phyloP scores from a whole-genome alignment of 2,888 invertebrate species.

The Sarcophaga carnaria region DNA sequence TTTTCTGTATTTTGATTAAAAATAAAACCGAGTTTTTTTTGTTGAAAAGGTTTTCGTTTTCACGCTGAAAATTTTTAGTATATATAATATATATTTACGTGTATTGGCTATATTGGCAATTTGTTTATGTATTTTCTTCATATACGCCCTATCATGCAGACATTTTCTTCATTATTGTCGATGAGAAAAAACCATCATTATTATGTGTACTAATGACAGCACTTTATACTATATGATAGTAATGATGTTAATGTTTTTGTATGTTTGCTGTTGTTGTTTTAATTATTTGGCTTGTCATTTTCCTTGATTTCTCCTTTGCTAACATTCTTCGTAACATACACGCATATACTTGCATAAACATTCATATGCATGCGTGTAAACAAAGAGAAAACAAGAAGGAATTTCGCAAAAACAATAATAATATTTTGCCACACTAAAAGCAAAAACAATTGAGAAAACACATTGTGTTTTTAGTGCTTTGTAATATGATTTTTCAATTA shows the following conservation, averaged over 20 bases:
- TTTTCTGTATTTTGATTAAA: background rate
- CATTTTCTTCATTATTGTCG: slow-evolving; percentile 29
- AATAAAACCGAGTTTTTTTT: too few relatives aligned
- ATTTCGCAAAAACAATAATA: background rate
- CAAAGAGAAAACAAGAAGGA: background rate
- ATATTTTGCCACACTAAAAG: background rate
- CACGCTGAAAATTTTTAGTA: background rate
- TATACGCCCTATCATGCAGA: slow-evolving; percentile 66
- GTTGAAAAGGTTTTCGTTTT: background rate
- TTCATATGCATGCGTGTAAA: background rate
- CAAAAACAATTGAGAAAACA: background rate
- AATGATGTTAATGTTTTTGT: slow-evolving; percentile 18
- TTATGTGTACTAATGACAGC: background rate
- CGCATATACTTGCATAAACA: background rate
- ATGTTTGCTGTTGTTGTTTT: slow-evolving; percentile 19
- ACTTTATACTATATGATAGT: background rate
- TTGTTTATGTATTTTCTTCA: background rate
- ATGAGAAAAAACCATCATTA: background rate
- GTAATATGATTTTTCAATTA: background rate
- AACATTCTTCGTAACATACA: slow-evolving; percentile 28
- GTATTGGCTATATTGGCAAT: slow-evolving; percentile 5
- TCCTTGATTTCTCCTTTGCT: slow-evolving; percentile 17
- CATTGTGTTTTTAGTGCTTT: background rate
- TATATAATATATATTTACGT: background rate
- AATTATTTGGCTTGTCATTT: slow-evolving; percentile 9